A percentile compares a stretch with the other conserved stretches of the same genome.
Conservation (phyloP, 2,113 vertebrate genomes). For the Trachemys scripta region DNA sequence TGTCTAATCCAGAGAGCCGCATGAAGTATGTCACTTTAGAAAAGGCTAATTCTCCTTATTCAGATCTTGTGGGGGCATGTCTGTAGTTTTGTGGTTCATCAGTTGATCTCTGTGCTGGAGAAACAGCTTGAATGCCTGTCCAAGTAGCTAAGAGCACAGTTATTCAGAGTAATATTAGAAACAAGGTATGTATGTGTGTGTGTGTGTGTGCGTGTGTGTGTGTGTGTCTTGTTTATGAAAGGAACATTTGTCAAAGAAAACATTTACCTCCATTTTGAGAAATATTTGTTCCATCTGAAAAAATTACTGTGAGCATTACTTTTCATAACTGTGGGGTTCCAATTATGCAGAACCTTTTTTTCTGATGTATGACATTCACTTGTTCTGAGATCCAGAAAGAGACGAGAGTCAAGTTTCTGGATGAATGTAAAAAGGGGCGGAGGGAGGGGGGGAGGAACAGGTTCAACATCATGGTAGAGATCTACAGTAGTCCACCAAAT, state of each 20-base stretch:
- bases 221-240: slow-evolving; percentile 31
- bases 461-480: not conserved
- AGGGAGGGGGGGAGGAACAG: not conserved
- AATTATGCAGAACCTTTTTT: not conserved
- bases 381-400: not conserved
- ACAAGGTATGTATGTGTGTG: not conserved
- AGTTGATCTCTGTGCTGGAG: slow-evolving; percentile 59
- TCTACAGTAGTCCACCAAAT: not conserved
- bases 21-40: slow-evolving; percentile 53
- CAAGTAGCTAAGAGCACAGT: slow-evolving; percentile 42
- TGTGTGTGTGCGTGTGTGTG: not conserved
- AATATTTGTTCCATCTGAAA: slow-evolving; percentile 10
- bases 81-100: slow-evolving; percentile 56
- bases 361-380: not conserved
- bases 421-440: not conserved
- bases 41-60: slow-evolving; percentile 16
- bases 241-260: slow-evolving; percentile 19
- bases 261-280: not conserved
- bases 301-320: not conserved
- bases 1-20: slow-evolving; percentile 46
- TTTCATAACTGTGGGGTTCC: slow-evolving; percentile 13
- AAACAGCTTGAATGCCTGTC: slow-evolving; percentile 27
- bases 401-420: not conserved
- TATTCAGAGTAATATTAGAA: slow-evolving; percentile 49
- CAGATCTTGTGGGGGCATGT: not conserved